Conservation (phyloP, 2,888 invertebrate species). For the Lysandra coridon region DNA sequence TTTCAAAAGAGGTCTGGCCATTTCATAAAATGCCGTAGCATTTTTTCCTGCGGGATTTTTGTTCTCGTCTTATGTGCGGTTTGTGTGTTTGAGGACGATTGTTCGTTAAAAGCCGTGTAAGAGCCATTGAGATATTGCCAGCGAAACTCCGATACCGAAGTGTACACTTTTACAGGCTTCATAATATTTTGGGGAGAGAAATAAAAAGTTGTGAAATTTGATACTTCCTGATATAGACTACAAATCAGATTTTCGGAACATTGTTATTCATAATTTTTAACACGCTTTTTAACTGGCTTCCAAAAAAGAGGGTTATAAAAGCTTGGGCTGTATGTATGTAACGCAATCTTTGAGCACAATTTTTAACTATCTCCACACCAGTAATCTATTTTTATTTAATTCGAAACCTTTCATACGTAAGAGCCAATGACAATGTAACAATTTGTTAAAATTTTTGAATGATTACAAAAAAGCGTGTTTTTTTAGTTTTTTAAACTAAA, state of each 20-base stretch:
- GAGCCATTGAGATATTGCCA: constrained; percentile 44
- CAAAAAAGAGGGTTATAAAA: too few species aligned
- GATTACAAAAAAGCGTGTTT: too few species aligned
- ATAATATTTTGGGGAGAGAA: neutral
- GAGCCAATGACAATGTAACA: too few species aligned
- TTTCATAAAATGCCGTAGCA: neutral
- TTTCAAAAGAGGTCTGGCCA: neutral
- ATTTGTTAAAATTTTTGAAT: too few species aligned
- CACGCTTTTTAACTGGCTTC: too few species aligned
- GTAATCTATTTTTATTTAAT: too few species aligned
- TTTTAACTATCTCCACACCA: too few species aligned
- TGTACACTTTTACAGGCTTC: constrained; percentile 32
- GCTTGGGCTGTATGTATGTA: too few species aligned
- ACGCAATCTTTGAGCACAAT: too few species aligned
- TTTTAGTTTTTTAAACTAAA: too few species aligned
- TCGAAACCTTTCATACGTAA: too few species aligned
- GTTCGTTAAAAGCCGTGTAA: constrained; percentile 44
- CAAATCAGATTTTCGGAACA: neutral
- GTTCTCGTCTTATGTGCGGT: constrained; percentile 5
- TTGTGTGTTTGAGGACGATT: constrained; percentile 43
- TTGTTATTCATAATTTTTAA: neutral
- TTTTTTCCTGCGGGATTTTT: neutral
- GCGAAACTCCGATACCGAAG: constrained; percentile 31
- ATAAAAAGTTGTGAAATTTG: neutral
- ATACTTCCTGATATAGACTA: neutral